Evolutionary conservation across 2,888 invertebrate species (phyloP), one percentile per base, ranked within the genome.

Genomic region (Cephus pulcher): DNA sequence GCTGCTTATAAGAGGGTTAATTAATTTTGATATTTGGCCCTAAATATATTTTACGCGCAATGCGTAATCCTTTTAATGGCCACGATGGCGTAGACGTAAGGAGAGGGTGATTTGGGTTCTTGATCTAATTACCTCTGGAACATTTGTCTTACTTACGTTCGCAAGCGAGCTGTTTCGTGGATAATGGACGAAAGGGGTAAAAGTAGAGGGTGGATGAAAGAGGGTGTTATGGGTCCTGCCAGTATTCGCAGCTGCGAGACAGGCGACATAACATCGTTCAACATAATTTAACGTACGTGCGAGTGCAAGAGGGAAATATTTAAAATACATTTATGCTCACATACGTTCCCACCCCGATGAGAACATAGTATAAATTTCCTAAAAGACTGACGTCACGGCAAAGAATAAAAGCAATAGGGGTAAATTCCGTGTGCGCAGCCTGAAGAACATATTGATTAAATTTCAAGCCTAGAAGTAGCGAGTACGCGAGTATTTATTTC

Each of bases 161-260:
- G 71, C 32, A 34, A 12, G 12, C 71, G 12, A 32, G 71, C 32
- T 71, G 33, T 30, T 32, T 71, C 12, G 32, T 15, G 71, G 71
- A 34, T 34, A 71, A 71, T 34, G 71, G 34, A 71, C n/a, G 71
- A 71, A 71, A 71, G 71, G 71, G 71, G 71, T 12, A 71, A 71
- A 32, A 33, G 23, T 56, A 9, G 56, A 56, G 56, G 23, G 9
- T 56, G 56, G 56, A 56, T 23, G 56, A 9, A 23, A 56, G 23
- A 23, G 56, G 56, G 56, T 56, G 9, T 2, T 56, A 23, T 23
- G 56, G 9, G 56, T 23, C 9, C 56, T 23, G 15, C 9, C 56
- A 56, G 9, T 6, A 23, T 56, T 56, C 9, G 23, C 23, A 23
- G 56, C 2, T 56, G 23, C 23, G 9, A 56, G 1, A 23, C 56